A percentile compares a stretch with the other conserved stretches of the same genome.
Conservation (phyloP, 1,140 invertebrate genomes). For the Plectus sambesii region DNA sequence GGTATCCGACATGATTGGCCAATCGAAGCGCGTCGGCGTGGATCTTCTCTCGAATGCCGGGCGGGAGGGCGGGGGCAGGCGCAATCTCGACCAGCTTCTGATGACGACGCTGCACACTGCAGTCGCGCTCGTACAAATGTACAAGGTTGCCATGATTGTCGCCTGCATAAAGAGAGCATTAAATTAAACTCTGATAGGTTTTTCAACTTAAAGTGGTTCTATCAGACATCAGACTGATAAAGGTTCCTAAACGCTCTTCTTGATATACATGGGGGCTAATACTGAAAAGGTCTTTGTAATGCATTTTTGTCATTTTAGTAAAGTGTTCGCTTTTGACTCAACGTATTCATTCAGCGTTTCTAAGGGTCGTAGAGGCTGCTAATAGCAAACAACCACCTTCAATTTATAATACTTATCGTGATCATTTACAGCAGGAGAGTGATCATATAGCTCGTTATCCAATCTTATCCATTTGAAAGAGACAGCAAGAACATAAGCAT, state of each 20-base stretch:
- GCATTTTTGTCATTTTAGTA: too few species aligned
- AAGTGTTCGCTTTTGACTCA: not conserved
- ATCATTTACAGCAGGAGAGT: not conserved
- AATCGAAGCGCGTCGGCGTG: slow-evolving; percentile 76
- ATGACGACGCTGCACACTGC: slow-evolving; percentile 91
- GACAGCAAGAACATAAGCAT: not conserved
- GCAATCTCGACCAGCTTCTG: slow-evolving; percentile 97
- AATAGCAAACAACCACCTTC: too few species aligned
- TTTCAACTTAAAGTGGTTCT: too few species aligned
- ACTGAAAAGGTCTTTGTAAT: not conserved
- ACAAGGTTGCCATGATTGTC: slow-evolving; percentile 88
- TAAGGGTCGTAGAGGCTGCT: too few species aligned
- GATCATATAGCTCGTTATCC: too few species aligned
- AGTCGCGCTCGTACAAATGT: slow-evolving; percentile 93
- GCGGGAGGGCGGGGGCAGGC: slow-evolving; percentile 74
- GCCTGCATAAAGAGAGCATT: slow-evolving; percentile 47
- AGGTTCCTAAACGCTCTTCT: too few species aligned
- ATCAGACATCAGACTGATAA: too few species aligned
- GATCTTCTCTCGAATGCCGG: slow-evolving; percentile 66
- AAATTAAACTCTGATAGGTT: slow-evolving; percentile 70
- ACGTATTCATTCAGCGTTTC: not conserved
- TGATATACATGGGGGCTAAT: slow-evolving; percentile 22
- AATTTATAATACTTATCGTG: not conserved
- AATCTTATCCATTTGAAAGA: not conserved
- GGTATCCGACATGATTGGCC: slow-evolving; percentile 81